A percentile compares a stretch with the other conserved stretches of the same genome.
Conservation (phyloP, 1,140 invertebrate genomes). For the Pseudomyrmex cubaensis region DNA sequence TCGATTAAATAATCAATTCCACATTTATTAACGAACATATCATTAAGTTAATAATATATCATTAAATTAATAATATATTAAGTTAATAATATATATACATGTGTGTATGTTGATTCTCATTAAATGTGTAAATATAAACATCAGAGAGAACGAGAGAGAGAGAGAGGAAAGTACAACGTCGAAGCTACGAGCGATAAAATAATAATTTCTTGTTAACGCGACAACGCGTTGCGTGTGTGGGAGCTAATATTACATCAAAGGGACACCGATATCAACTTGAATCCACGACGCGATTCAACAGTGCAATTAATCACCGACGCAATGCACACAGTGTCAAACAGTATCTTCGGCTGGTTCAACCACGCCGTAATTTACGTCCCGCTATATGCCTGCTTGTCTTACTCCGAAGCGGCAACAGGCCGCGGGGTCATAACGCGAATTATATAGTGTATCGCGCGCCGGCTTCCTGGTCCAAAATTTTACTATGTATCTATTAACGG, state of each 20-base stretch:
- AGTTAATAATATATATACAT: too few relatives aligned
- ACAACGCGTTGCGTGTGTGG: too few relatives aligned
- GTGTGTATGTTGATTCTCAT: too few relatives aligned
- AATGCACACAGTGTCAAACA: neutral
- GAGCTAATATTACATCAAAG: conserved; percentile 36
- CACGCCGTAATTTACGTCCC: conserved; percentile 31
- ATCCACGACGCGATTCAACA: conserved; percentile 24
- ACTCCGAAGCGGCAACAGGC: conserved; percentile 22
- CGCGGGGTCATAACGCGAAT: conserved; percentile 1
- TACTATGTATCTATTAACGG: neutral
- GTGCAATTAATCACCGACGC: conserved; percentile 17
- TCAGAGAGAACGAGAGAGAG: too few relatives aligned
- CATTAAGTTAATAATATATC: too few relatives aligned
- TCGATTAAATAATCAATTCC: too few relatives aligned
- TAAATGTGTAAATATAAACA: too few relatives aligned
- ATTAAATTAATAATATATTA: too few relatives aligned
- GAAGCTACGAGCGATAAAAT: neutral
- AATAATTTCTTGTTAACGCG: conserved; percentile 22
- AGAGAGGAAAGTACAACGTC: neutral
- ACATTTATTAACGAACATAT: too few relatives aligned
- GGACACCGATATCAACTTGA: conserved; percentile 21
- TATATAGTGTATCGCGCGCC: neutral
- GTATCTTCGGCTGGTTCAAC: conserved; percentile 14
- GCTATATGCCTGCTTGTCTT: conserved; percentile 7
- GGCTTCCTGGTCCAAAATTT: conserved; percentile 33